A percentile compares a stretch with the other conserved stretches of the same genome.
These are phyloP conservation scores for Todiramphus chloris DNA, from an alignment of 2,113 vertebrate species.

Conservation along the genomic window DNA sequence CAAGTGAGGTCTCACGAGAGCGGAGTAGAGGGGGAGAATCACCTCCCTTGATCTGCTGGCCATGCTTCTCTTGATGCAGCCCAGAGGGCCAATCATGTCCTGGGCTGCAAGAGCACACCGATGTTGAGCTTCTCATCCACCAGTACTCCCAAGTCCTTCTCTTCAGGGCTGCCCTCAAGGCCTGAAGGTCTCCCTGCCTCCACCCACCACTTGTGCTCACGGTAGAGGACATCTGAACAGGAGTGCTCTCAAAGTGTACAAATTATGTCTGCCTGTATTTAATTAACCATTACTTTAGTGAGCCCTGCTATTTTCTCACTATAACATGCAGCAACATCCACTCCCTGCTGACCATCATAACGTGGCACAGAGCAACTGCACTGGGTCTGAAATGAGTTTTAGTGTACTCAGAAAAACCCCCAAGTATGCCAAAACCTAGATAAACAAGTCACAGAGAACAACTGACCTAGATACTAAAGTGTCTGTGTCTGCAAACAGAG, in stretches of 20 bases:
- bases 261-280: not conserved
- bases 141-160: too few relatives aligned
- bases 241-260: not conserved
- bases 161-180: too few relatives aligned
- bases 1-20: too few relatives aligned
- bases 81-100: too few relatives aligned
- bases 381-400: not conserved
- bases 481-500: conserved; percentile 16
- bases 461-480: conserved; percentile 46
- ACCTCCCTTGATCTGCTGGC: too few relatives aligned
- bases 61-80: too few relatives aligned
- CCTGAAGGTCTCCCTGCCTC: not conserved
- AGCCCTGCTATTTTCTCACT: not conserved
- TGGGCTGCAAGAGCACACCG: too few relatives aligned
- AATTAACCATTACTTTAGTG: not conserved
- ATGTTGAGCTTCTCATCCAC: too few relatives aligned
- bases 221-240: not conserved
- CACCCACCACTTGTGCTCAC: not conserved
- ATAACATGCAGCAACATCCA: not conserved
- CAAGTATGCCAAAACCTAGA: not conserved
- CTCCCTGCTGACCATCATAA: not conserved
- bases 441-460: not conserved
- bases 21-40: too few relatives aligned
- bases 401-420: not conserved
- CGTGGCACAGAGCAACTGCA: not conserved